Evolutionary conservation across 2,888 invertebrate genomes (phyloP).

Genomic region (Bhutanitis thaidina): DNA sequence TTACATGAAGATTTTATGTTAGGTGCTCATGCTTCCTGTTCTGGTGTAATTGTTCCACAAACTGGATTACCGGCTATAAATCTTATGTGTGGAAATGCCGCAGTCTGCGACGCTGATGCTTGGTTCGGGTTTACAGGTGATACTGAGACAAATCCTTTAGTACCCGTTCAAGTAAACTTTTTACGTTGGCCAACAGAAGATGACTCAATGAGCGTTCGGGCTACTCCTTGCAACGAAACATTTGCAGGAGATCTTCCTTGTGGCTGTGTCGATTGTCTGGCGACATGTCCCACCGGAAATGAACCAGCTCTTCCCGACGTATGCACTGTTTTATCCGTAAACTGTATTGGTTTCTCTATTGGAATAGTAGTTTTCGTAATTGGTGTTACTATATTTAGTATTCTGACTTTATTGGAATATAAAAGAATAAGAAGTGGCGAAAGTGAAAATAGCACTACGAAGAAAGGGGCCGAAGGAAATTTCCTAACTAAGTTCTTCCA

Average conservation of each 20-base stretch:
- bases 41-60: slow-evolving; percentile 86
- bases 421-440: slow-evolving; percentile 21
- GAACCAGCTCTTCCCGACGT: slow-evolving; percentile 58
- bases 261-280: slow-evolving; percentile 87
- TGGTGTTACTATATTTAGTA: slow-evolving; percentile 47
- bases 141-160: slow-evolving; percentile 64
- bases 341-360: slow-evolving; percentile 82
- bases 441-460: slow-evolving; percentile 25
- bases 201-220: slow-evolving; percentile 63
- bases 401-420: slow-evolving; percentile 40
- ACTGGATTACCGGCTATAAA: slow-evolving; percentile 87
- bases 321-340: slow-evolving; percentile 80
- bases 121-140: slow-evolving; percentile 85
- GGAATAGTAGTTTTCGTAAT: slow-evolving; percentile 78
- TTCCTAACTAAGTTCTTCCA: slow-evolving; percentile 40
- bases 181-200: slow-evolving; percentile 49
- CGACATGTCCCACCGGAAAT: slow-evolving; percentile 79
- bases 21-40: slow-evolving; percentile 87
- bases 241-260: slow-evolving; percentile 81
- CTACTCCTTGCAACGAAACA: slow-evolving; percentile 80
- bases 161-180: slow-evolving; percentile 84
- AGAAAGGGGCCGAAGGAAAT: slow-evolving; percentile 27
- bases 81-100: slow-evolving; percentile 87
- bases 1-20: slow-evolving; percentile 82
- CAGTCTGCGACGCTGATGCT: slow-evolving; percentile 81